Base-by-base conservation (phyloP, 2,888 invertebrate species). In the Malacosoma neustria region DNA sequence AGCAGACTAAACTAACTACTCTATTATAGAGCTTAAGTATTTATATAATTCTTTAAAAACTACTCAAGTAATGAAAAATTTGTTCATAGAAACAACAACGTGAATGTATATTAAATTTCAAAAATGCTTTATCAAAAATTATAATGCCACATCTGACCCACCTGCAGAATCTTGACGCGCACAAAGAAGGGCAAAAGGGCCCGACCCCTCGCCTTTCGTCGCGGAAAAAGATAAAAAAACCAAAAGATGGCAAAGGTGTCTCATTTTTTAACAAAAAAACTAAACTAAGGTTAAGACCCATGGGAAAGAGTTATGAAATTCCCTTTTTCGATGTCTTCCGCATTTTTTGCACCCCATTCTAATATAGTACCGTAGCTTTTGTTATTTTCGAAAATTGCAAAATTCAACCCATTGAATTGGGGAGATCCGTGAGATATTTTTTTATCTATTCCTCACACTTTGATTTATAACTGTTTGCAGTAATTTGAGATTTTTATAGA, bases 201-300 rank as follows among this genome's bases (percentile, higher is more conserved):
- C 55, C 71, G 74, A 79, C 80, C 81, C 22, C 79, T 71, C 68
- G 70, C 72, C 71, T 59, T 56, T 47, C 49, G 53, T 42, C 45
- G 49, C 57, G 54, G 52, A 56, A 57, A 51, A 54, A 59, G 52
- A 61, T 64, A 66, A 72, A 82, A 82, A 80, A 80, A 64, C 64
- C 64, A 47, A 81, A 82, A 81, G 84, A 85, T 85, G 74, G 58
- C 81, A 84, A 85, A 85, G 84, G 82, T 84, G 85, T 85, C 82
- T 79, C 72, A 73, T 73, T 76, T 82, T 76, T 73, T 59, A 55
- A 55, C 66, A 65, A 73, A 72, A 77, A 75, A 80, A 71, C 53
- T 65, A 66, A 68, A 66, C 70, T 66, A 72, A 84, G 82, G 82
- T 84, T 85, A 84, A 84, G 84, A 84, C 73, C 76, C 85, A 79